Base-by-base conservation (phyloP, 2,113 vertebrate species). In the Gallinago undulata region DNA sequence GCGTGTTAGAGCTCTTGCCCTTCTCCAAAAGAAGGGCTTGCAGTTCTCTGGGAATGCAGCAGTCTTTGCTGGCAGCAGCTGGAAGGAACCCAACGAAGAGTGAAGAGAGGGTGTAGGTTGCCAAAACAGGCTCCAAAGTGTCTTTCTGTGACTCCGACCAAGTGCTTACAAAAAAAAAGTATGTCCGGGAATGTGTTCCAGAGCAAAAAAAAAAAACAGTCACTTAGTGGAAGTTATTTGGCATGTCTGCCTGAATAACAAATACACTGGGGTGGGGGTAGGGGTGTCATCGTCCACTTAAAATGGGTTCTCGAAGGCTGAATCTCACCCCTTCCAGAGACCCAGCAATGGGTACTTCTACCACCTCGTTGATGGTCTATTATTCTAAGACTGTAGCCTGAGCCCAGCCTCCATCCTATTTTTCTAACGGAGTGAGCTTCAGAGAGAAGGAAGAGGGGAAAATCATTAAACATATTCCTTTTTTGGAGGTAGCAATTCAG, bases 321-420 rank as follows among this genome's bases (percentile, higher is more conserved):
- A 74, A 81, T 45, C 62, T 90, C 39, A 68, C 9, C 17, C 19
- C 37, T 60, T 60, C 33, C 10, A 84, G 27, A 63, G 8, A 94
- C 23, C 8, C 23, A 70, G 22, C 1, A 2, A 57, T 0, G 1
- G 33, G 7, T 27, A n/a, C 24, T 70, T 53, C 43, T 33, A 83
- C 22, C 41, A 39, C 75, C 2, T 0, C 5, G 35, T 33, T 75
- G 50, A 62, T 0, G 4, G 30, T 25, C 19, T 72, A 0, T 80
- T 77, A 67, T 72, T 75, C 21, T 1, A 1, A 45, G 24, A 91
- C 3, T 10, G 64, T 82, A 68, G 13, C 8, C 39, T 62, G 5
- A 70, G 17, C 28, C 19, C 56, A 64, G 13, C 4, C 27, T 80
- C 13, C 37, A 84, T 48, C 30, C 27, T 53, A 59, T 48, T 67